Percentiles rank a stretch among this genome's conserved stretches.
Conservation (phyloP, 1,140 invertebrate genomes). For the Drosophila serrata region DNA sequence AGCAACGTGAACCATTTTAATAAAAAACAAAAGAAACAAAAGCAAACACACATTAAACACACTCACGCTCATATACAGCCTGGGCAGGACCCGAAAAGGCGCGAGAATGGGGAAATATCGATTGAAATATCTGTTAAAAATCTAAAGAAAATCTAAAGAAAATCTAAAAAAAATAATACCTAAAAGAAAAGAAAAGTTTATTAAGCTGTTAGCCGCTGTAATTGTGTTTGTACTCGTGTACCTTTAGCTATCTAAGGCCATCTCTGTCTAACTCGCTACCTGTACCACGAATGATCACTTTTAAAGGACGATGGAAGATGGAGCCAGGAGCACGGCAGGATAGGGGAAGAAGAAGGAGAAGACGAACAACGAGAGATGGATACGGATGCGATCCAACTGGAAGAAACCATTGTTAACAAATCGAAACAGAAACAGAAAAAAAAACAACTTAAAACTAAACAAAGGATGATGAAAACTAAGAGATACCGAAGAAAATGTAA, state of each 20-base stretch:
- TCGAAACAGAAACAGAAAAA: constrained; percentile 5
- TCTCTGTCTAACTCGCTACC: constrained; percentile 40
- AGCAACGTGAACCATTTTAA: constrained; percentile 39
- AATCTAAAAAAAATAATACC: constrained; percentile 1
- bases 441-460: constrained; percentile 12
- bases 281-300: constrained; percentile 14
- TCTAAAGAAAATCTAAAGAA: constrained; percentile 1
- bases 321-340: not conserved
- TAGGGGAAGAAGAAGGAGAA: not conserved
- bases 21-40: constrained; percentile 24
- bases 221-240: constrained; percentile 48
- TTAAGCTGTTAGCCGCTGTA: constrained; percentile 35
- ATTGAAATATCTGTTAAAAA: constrained; percentile 9
- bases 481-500: constrained; percentile 14
- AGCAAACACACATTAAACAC: constrained; percentile 20
- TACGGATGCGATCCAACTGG: constrained; percentile 15
- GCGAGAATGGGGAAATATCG: constrained; percentile 19
- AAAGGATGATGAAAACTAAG: not conserved
- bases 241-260: constrained; percentile 43
- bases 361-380: constrained; percentile 38
- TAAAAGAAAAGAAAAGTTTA: constrained; percentile 12
- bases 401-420: constrained; percentile 46
- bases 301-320: constrained; percentile 2
- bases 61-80: constrained; percentile 19
- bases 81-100: constrained; percentile 36